Evolutionary conservation across 2,113 vertebrate species (phyloP).

Genomic region (Myotis brandtii): DNA sequence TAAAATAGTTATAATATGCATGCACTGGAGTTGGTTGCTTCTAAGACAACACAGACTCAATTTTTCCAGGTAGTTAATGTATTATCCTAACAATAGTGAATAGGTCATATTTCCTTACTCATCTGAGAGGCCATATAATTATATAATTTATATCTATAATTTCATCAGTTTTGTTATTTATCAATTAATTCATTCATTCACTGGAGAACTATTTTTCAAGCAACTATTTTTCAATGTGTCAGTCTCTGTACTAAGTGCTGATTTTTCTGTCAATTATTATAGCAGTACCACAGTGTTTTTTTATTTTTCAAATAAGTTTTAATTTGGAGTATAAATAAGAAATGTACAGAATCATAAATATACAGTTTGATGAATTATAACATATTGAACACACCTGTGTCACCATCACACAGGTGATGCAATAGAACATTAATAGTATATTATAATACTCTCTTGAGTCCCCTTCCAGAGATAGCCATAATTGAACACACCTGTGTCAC

Average conservation of each 20-base stretch:
- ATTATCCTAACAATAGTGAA: not conserved
- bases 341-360: not conserved
- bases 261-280: not conserved
- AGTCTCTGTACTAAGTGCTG: not conserved
- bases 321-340: not conserved
- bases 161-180: not conserved
- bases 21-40: not conserved
- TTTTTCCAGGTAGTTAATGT: not conserved
- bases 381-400: not conserved
- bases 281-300: not conserved
- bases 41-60: not conserved
- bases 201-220: not conserved
- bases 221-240: not conserved
- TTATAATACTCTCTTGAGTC: not conserved
- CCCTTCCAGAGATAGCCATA: not conserved
- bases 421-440: not conserved
- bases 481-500: not conserved
- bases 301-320: conserved; percentile 14
- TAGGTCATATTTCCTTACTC: not conserved
- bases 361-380: not conserved
- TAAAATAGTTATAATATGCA: not conserved
- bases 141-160: conserved; percentile 3
- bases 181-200: not conserved
- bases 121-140: conserved; percentile 8
- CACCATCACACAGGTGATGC: not conserved